Evolutionary conservation across 1,140 invertebrate species (phyloP).

Genomic region (Cydia strobilella): DNA sequence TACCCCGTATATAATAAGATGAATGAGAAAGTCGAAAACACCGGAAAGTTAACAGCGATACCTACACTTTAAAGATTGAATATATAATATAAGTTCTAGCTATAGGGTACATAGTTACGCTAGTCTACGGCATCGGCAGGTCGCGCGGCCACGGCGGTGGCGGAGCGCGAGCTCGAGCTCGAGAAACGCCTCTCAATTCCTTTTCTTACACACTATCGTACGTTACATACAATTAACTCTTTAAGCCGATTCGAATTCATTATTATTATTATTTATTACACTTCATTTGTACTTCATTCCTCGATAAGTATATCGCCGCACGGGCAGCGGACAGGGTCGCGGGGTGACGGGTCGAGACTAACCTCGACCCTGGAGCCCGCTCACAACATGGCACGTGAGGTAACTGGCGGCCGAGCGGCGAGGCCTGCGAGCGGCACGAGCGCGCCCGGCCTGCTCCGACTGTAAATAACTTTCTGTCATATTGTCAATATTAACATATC

Average conservation of each 20-base stretch:
- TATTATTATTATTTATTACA: constrained; percentile 62
- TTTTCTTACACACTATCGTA: constrained; percentile 63
- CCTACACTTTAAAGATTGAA: constrained; percentile 69
- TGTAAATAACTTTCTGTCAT: constrained; percentile 74
- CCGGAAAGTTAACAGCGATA: constrained; percentile 68
- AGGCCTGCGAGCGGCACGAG: neutral
- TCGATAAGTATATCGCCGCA: constrained; percentile 39
- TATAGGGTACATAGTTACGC: constrained; percentile 65
- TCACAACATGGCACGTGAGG: neutral
- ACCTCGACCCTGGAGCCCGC: constrained; percentile 29
- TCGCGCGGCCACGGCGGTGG: constrained; percentile 7
- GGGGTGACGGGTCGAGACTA: constrained; percentile 1
- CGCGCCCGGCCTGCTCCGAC: constrained; percentile 46
- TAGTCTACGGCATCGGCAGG: constrained; percentile 58
- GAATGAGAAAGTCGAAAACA: constrained; percentile 73
- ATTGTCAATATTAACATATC: constrained; percentile 79
- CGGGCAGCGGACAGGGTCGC: constrained; percentile 15
- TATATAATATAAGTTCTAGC: constrained; percentile 62
- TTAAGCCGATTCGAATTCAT: constrained; percentile 68
- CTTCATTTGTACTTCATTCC: constrained; percentile 71
- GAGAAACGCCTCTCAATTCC: constrained; percentile 67
- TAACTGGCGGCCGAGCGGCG: constrained; percentile 11
- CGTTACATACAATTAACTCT: constrained; percentile 43
- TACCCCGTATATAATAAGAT: constrained; percentile 60
- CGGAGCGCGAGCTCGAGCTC: neutral